Evolutionary conservation across 2,113 vertebrate genomes (phyloP).

Genomic region (Antigone vipio): DNA sequence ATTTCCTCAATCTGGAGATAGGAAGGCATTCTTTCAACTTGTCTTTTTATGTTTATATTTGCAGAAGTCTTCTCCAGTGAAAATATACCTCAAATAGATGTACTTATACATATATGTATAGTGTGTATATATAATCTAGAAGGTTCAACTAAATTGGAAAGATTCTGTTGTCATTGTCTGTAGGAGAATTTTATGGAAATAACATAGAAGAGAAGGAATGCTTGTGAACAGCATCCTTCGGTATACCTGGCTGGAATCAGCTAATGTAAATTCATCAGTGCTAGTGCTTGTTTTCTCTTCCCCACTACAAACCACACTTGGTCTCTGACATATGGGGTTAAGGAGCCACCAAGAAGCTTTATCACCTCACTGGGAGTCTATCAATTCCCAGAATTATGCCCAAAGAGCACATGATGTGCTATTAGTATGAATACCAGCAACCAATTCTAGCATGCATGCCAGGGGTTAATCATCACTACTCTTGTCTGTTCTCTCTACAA

Average conservation of each 20-base stretch:
- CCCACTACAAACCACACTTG: not conserved
- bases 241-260: not conserved
- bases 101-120: not conserved
- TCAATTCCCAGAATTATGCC: not conserved
- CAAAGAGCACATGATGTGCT: not conserved
- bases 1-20: not conserved
- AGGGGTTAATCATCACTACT: not conserved
- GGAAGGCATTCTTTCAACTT: not conserved
- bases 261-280: not conserved
- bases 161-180: not conserved
- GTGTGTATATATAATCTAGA: not conserved
- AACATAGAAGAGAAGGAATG: not conserved
- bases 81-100: not conserved
- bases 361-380: not conserved
- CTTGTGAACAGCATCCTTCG: not conserved
- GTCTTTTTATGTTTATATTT: not conserved
- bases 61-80: not conserved
- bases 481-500: not conserved
- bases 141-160: not conserved
- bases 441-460: not conserved
- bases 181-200: not conserved
- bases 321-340: not conserved
- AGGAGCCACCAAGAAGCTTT: not conserved
- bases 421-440: not conserved
- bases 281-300: not conserved